Evolutionary conservation across 2,113 vertebrate species (phyloP).

Genomic region (Asarcornis scutulata): DNA sequence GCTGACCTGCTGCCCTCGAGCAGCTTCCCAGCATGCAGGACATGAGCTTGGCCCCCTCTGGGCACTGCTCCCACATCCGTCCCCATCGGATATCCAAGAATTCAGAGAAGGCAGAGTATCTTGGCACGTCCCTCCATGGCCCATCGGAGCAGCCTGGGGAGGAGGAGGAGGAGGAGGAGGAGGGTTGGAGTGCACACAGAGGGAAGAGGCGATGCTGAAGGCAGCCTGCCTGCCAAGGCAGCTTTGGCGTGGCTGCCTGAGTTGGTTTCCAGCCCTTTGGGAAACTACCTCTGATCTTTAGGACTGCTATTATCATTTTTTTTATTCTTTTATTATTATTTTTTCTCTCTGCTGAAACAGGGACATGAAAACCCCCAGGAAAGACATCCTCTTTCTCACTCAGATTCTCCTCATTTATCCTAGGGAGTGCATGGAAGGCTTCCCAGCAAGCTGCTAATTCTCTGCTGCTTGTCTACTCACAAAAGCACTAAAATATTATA

Average conservation of each 20-base stretch:
- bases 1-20: neutral
- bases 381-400: neutral
- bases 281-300: neutral
- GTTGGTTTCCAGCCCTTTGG: neutral
- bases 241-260: neutral
- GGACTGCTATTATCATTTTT: neutral
- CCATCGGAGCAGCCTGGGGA: neutral
- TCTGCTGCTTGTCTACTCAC: neutral
- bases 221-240: neutral
- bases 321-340: neutral
- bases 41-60: fast-evolving
- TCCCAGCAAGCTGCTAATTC: neutral
- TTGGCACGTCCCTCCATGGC: neutral
- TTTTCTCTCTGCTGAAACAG: neutral
- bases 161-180: neutral
- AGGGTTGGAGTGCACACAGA: neutral
- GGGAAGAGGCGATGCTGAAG: neutral
- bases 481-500: neutral
- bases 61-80: neutral
- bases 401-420: neutral
- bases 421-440: neutral
- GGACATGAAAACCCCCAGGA: neutral
- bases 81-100: neutral
- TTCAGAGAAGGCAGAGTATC: neutral
- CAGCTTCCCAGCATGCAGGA: neutral